These are phyloP conservation scores for Scartelaos histophorus DNA, from an alignment of 2,113 vertebrate genomes.

Conservation along the genomic window DNA sequence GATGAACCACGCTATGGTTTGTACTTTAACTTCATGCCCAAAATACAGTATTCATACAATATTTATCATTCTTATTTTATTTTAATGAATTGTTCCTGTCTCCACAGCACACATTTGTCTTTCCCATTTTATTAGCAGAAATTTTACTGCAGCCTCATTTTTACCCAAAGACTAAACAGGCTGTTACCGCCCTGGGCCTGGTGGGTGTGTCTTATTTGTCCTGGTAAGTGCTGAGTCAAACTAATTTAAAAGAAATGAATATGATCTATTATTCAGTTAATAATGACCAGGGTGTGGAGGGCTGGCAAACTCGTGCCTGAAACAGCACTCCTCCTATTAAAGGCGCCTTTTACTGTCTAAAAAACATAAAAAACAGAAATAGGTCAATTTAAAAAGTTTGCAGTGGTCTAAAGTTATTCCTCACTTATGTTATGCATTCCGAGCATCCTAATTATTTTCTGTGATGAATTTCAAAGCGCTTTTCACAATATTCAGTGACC, in stretches of 20 bases:
- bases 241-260: not conserved
- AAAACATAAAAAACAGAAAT: too few relatives aligned
- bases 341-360: too few relatives aligned
- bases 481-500: too few relatives aligned
- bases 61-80: too few relatives aligned
- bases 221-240: constrained; percentile 63
- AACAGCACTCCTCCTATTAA: too few relatives aligned
- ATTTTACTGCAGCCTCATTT: constrained; percentile 67
- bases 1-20: constrained; percentile 89
- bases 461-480: too few relatives aligned
- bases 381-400: too few relatives aligned
- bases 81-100: not conserved
- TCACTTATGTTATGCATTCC: too few relatives aligned
- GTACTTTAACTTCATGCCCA: constrained; percentile 40
- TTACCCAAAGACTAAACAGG: constrained; percentile 68
- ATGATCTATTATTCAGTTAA: not conserved
- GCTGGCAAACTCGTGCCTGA: not conserved
- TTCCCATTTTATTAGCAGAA: constrained; percentile 73
- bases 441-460: too few relatives aligned
- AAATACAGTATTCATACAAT: not conserved
- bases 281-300: not conserved
- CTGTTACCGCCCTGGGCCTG: constrained; percentile 59
- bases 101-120: constrained; percentile 72
- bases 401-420: too few relatives aligned
- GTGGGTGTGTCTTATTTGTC: constrained; percentile 67